Base-by-base conservation (phyloP, 2,797 vertebrate species). In the Sebastolobus altivelis region DNA sequence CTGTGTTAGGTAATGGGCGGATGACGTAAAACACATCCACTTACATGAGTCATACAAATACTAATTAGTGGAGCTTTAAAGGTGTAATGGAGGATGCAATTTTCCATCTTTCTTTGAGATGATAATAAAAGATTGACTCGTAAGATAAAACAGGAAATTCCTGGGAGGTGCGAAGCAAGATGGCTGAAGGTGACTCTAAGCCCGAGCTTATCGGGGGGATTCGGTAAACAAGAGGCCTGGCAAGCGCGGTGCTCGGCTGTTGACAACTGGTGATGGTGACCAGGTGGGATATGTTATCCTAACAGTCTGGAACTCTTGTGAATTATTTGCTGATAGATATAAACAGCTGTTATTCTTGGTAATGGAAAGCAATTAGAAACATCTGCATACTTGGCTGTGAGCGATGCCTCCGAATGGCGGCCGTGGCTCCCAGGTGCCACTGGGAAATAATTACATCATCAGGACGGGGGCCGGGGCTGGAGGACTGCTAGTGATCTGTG, bases 301-400 rank as follows among this genome's bases (percentile, higher is more conserved):
- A 97, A 97, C 97, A 98, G 97, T 97, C 97, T 97, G 96, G 95
- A 98, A 97, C 97, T 98, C 96, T 96, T 96, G 97, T 98, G 97
- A 98, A 96, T 99, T 97, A 98, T 99, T 97, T 97, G 97, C 97
- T 98, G 98, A 98, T 98, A 97, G 98, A 98, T 97, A 97, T 98
- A 98, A 99, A 98, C 98, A 99, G 98, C 97, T 99, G 98, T 99
- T 99, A 98, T 99, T 98, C 97, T 98, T 99, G 97, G 97, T 99
- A 99, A 99, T 99, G 97, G 97, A 97, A 98, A 99, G 97, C 98
- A 99, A 99, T 99, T 99, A 98, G 98, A 99, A 99, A 99, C 98
- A 99, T 99, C 98, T 99, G 98, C 96, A 99, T 96, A 97, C 97
- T 97, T 99, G 97, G 98, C 97, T 92, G 95, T 97, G 97, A 98